phyloP scores from a whole-genome alignment of 1,140 invertebrate genomes.

The Ooceraea biroi region DNA sequence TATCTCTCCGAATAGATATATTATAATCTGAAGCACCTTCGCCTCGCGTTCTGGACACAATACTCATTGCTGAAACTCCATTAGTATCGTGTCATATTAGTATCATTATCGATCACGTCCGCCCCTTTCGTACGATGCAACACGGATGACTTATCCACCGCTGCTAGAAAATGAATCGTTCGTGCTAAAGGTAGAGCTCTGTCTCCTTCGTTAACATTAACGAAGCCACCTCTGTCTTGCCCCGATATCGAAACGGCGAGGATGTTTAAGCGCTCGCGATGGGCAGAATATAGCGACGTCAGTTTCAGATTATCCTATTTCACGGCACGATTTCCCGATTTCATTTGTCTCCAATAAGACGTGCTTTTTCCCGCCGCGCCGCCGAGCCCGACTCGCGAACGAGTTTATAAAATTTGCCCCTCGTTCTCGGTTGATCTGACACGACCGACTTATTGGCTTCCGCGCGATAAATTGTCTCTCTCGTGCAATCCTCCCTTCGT shows the following conservation, averaged over 20 bases:
- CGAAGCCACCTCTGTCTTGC: not conserved
- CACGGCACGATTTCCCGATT: conserved; percentile 56
- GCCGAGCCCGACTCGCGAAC: not conserved
- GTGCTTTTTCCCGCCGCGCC: conserved; percentile 41
- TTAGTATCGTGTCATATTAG: conserved; percentile 16
- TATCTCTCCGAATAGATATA: not conserved
- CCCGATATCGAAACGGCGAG: not conserved
- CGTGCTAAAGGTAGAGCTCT: not conserved
- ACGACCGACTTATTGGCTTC: conserved; percentile 32
- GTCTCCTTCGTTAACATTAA: conserved; percentile 24
- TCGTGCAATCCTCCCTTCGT: not conserved
- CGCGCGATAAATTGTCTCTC: conserved; percentile 63
- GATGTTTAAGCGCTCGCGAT: conserved; percentile 30
- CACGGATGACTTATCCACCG: not conserved
- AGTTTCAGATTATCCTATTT: conserved; percentile 68
- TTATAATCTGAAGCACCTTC: not conserved
- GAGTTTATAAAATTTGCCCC: conserved; percentile 70
- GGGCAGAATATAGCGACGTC: conserved; percentile 16
- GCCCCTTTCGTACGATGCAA: not conserved
- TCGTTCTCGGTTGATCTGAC: conserved; percentile 59
- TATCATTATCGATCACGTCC: conserved; percentile 19
- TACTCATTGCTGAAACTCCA: not conserved
- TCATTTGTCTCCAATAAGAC: conserved; percentile 68
- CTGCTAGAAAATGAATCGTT: conserved; percentile 41
- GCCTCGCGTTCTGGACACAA: not conserved